Percentiles rank a stretch among this genome's conserved stretches.
phyloP scores from a whole-genome alignment of 2,797 vertebrate species.

The Sebastes kiyomatsui region DNA sequence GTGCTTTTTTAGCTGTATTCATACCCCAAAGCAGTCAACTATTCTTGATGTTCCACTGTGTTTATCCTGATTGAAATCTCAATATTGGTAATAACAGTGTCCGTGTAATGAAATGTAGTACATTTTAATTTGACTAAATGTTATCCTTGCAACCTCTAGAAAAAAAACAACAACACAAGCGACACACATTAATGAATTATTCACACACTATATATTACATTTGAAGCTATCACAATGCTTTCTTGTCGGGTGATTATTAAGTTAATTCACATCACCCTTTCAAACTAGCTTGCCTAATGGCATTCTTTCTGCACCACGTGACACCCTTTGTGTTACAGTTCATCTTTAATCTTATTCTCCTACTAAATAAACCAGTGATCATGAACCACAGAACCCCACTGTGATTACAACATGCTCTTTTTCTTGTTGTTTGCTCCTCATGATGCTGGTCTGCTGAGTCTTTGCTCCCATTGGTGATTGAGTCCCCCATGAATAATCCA shows the following conservation, averaged over 20 bases:
- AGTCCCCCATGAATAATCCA: not conserved
- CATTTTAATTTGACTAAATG: not conserved
- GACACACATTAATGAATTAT: not conserved
- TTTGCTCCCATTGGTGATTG: not conserved
- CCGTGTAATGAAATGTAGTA: not conserved
- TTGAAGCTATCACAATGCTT: not conserved
- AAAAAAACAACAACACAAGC: not conserved
- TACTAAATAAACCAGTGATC: not conserved
- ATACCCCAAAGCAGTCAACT: not conserved
- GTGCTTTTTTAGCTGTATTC: conserved; percentile 21
- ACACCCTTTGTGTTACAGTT: not conserved
- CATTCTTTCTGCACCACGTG: not conserved
- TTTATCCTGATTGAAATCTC: conserved; percentile 5
- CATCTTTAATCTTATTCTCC: conserved; percentile 5
- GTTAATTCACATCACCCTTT: not conserved
- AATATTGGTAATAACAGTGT: not conserved
- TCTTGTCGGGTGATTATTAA: not conserved
- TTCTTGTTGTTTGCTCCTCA: not conserved
- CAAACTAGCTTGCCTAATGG: not conserved
- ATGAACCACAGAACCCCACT: not conserved
- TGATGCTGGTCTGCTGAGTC: not conserved
- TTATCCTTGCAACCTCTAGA: not conserved
- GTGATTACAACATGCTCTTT: not conserved
- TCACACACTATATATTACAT: not conserved
- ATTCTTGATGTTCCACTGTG: conserved; percentile 20